These are phyloP conservation scores for Tokudaia tokunoshimensis DNA, from an alignment of 2,797 vertebrate species.

Conservation along the genomic window DNA sequence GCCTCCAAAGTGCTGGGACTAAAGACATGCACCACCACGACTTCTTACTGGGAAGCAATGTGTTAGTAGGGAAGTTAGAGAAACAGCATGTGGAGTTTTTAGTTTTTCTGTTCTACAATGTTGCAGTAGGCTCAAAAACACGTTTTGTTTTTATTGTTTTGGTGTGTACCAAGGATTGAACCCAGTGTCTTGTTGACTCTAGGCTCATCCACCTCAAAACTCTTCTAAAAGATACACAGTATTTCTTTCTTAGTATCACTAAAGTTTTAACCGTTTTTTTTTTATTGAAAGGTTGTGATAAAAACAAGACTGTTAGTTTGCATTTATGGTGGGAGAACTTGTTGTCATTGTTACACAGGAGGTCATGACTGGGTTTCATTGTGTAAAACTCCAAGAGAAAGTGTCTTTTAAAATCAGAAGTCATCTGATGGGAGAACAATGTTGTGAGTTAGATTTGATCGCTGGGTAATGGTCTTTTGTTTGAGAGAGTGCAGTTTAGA, in stretches of 20 bases:
- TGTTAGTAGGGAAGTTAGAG: constrained; percentile 3
- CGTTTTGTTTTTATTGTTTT: neutral
- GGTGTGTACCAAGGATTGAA: neutral
- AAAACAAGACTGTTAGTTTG: neutral
- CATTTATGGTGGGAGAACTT: neutral
- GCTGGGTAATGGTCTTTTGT: constrained; percentile 49
- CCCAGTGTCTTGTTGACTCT: no score
- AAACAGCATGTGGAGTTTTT: neutral
- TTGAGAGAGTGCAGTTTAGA: constrained; percentile 52
- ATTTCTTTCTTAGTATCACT: constrained; percentile 50
- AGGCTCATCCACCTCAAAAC: neutral
- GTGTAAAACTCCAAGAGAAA: constrained; percentile 38
- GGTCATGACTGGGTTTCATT: constrained; percentile 48
- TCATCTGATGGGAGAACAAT: constrained; percentile 58
- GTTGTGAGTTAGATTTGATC: constrained; percentile 27
- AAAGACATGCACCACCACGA: neutral
- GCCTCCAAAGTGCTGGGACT: neutral
- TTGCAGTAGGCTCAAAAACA: neutral
- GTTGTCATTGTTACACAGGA: constrained; percentile 30
- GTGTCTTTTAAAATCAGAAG: constrained; percentile 60
- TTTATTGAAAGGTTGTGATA: constrained; percentile 12
- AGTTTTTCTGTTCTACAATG: constrained; percentile 27
- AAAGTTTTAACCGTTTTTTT: constrained; percentile 64
- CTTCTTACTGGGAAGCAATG: neutral
- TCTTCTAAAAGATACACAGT: neutral